Evolutionary conservation across 2,797 vertebrate species (phyloP).

Genomic region (Sandelia bainsii): DNA sequence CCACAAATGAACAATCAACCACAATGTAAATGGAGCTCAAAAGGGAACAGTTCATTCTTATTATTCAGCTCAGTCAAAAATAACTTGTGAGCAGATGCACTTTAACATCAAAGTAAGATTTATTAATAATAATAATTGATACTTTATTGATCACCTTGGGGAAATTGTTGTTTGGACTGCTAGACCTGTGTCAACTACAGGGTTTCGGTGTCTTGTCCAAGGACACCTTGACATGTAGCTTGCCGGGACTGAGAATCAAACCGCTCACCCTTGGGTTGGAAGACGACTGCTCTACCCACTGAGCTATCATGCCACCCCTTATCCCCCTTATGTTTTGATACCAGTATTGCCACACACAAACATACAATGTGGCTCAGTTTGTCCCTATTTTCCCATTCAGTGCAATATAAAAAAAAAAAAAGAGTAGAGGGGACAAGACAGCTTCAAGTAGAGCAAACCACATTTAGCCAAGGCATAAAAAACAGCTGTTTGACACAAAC

Average conservation of each 20-base stretch:
- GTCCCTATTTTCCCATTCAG: slow-evolving; percentile 19
- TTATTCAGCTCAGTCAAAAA: slow-evolving; percentile 10
- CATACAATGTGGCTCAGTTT: slow-evolving; percentile 37
- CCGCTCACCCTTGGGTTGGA: no score
- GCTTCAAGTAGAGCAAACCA: slow-evolving; percentile 34
- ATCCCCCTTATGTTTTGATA: slow-evolving; percentile 9
- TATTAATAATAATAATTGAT: no score
- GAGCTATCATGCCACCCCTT: no score
- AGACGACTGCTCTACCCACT: no score
- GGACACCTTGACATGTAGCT: no score
- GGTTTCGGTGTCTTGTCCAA: no score
- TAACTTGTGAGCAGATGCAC: not conserved
- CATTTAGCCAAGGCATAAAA: slow-evolving; percentile 20
- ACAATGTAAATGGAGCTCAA: not conserved
- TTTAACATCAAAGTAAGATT: slow-evolving; percentile 20
- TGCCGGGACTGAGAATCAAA: no score
- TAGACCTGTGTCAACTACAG: no score
- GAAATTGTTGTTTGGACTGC: no score
- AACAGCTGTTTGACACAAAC: slow-evolving; percentile 27
- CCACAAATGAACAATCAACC: slow-evolving; percentile 1
- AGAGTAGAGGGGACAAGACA: not conserved
- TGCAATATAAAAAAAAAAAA: slow-evolving; percentile 26
- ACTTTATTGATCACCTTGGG: no score
- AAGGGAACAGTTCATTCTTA: not conserved
- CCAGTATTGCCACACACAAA: not conserved